Evolutionary conservation across 1,140 invertebrate genomes (phyloP), one percentile per base, ranked within the genome.

Genomic region (Steinernema khuongi): DNA sequence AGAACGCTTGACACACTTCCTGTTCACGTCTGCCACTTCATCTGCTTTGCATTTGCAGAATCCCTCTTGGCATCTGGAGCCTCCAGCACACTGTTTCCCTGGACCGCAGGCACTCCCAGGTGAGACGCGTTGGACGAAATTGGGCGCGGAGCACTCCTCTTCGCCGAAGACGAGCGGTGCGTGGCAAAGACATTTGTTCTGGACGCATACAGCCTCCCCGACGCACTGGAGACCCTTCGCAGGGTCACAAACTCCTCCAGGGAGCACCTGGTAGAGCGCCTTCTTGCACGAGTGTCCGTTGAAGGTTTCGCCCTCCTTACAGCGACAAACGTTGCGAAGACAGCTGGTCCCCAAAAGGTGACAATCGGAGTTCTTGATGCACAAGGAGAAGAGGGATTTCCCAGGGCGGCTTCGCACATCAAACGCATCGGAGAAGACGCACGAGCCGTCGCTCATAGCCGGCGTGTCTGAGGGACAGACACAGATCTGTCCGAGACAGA

Each of bases 171-270:
- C 76, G 19, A 83, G 72, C 18, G 79, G 73, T 22, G 73, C 70
- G 7, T 76, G 69, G 67, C 81, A 83, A 1, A 73, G 77, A 33
- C 81, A 83, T n/a, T 81, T 77, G n/a, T 81, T 83, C 43, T 85
- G 82, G 32, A 84, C 74, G 44, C 81, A 83, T 19, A 77, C 74
- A 1, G 74, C 73, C 44, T 83, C 81, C 28, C 81, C 81, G 22
- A 83, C 70, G 68, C 81, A 83, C 33, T 83, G 80, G 0, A 80
- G 70, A 28, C 81, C 81, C n/a, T 83, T 83, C 36, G 72, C 69
- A 0, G 81, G 79, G 67, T 83, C 79, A 71, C 81, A 83, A 17
- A 69, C 60, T 0, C 76, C 76, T 19, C 81, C 81, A 7, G 81
- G 83, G 1, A 67, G 31, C 1, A 77, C 68, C 19, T 70, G 68